A percentile compares a stretch with the other conserved stretches of the same genome.
Evolutionary conservation across 2,797 vertebrate species (phyloP).

Genomic region (Malacoraja senta): DNA sequence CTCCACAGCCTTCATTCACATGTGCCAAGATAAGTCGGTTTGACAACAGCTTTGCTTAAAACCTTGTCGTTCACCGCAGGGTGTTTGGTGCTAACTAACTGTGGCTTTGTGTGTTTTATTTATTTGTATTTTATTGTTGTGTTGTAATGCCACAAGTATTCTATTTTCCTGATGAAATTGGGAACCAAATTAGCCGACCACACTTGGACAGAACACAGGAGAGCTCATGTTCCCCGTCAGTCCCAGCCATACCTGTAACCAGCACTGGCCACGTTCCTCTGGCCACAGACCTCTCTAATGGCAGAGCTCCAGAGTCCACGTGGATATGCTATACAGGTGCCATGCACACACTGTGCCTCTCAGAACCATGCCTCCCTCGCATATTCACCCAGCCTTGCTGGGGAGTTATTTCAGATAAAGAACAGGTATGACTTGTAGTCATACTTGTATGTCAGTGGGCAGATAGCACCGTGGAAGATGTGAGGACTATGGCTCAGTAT

Average conservation of each 20-base stretch:
- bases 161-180: conserved; percentile 11
- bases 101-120: conserved; percentile 19
- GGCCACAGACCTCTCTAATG: too few relatives aligned
- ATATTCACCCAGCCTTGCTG: neutral
- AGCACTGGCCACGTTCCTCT: too few relatives aligned
- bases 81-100: conserved; percentile 15
- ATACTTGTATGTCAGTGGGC: neutral
- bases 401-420: neutral
- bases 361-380: too few relatives aligned
- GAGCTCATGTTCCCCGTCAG: neutral
- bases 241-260: neutral
- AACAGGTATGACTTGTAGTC: neutral
- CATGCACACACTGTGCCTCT: neutral
- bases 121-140: conserved; percentile 23
- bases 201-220: neutral
- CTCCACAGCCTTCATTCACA: neutral
- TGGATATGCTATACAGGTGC: neutral
- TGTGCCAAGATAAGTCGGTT: neutral
- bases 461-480: neutral
- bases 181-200: neutral
- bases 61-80: neutral
- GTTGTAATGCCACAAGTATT: conserved; percentile 2
- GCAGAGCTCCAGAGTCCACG: neutral
- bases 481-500: neutral
- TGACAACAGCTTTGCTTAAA: neutral